Base-by-base conservation (phyloP, 2,797 vertebrate genomes). In the Sparus aurata region DNA sequence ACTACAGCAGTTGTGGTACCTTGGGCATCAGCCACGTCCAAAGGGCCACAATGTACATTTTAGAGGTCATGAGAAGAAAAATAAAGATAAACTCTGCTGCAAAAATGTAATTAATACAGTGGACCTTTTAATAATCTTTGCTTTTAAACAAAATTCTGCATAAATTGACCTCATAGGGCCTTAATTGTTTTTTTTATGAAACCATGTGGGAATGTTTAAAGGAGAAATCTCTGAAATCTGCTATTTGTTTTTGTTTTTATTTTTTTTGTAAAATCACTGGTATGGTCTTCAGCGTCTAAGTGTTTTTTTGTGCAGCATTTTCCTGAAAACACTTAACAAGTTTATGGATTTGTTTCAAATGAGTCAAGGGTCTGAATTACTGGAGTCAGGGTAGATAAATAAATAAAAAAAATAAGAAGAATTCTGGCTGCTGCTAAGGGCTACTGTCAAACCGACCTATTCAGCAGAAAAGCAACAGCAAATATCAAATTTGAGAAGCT, bases 401-500 rank as follows among this genome's bases (percentile, higher is more conserved):
- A 11, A 68, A 38, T 9, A 7, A 34, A 34, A 34, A 34, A 2
- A 38, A 38, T 38, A 10, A 38, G 2, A 34, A 34, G 1, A 9
- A 34, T 38, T 38, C 18, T 7, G 12, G 11, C 17, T 66, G 12
- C 16, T 59, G 18, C n/a, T 20, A 52, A 57, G 43, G 10, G 38
- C 46, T 12, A 60, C 38, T 45, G 0, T 62, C 16, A 54, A 25
- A 46, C 5, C 27, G 0, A 49, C 12, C 5, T 41, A 38, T 46
- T 55, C 11, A 55, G 1, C 18, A 59, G 45, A 4, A 47, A 25
- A 78, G 57, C 15, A 11, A 38, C 2, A 50, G 16, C 2, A 63
- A 68, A 64, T 46, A n/a, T 69, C 12, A 71, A 22, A 73, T 38
- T 27, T 57, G 53, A 61, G 16, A 68, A 17, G 6, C 7, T 54